Percentiles rank a stretch among this genome's conserved stretches.
Conservation (phyloP, 2,797 vertebrate genomes). For the Crocidura indochinensis region DNA sequence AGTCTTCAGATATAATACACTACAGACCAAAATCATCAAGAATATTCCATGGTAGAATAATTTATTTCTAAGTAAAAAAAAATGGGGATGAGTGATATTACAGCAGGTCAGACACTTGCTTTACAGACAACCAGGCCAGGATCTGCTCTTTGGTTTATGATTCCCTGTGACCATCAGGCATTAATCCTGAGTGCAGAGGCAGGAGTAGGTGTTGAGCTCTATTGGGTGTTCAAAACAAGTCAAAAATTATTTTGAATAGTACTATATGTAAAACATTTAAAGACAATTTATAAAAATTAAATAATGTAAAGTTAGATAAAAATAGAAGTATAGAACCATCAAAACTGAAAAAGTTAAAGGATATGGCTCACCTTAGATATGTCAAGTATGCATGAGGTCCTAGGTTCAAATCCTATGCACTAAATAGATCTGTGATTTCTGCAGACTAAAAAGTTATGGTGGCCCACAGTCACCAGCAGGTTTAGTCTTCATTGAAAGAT, state of each 20-base stretch:
- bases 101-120: no score
- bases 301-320: neutral
- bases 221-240: no score
- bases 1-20: slow-evolving; percentile 9
- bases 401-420: slow-evolving; percentile 8
- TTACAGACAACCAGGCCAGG: no score
- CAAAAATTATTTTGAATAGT: neutral
- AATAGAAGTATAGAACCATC: neutral
- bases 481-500: neutral
- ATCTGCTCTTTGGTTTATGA: no score
- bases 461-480: no score
- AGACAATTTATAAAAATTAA: neutral
- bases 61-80: neutral
- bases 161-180: no score
- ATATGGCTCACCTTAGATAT: no score
- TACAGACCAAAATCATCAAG: neutral
- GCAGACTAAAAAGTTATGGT: slow-evolving; percentile 9
- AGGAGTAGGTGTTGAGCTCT: no score
- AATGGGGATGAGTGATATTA: no score
- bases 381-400: neutral
- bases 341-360: neutral
- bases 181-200: no score
- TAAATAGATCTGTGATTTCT: neutral
- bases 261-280: neutral
- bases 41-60: neutral